phyloP scores from a whole-genome alignment of 2,888 invertebrate genomes.

The Brenthis daphne region DNA sequence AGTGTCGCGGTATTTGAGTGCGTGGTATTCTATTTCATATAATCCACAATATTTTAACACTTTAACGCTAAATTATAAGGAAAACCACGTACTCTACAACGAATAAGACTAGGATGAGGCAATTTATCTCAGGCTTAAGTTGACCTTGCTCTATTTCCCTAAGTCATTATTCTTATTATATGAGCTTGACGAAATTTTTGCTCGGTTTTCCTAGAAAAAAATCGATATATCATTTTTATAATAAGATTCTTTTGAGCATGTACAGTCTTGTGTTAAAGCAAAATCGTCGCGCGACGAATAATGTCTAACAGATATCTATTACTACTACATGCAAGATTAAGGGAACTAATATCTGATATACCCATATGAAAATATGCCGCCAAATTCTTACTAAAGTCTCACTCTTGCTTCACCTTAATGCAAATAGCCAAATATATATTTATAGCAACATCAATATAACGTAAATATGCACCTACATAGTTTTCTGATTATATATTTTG shows the following conservation, averaged over 20 bases:
- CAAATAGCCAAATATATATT: too few species aligned
- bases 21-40: not conserved
- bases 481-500: too few species aligned
- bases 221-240: constrained; percentile 20
- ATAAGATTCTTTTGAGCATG: not conserved
- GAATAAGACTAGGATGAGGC: constrained; percentile 39
- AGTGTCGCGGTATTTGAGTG: not conserved
- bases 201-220: constrained; percentile 15
- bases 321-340: too few species aligned
- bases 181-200: constrained; percentile 30
- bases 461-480: too few species aligned
- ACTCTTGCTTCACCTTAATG: too few species aligned
- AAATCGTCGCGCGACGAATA: too few species aligned
- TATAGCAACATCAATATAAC: too few species aligned
- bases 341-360: too few species aligned
- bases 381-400: too few species aligned
- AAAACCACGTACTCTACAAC: constrained; percentile 31
- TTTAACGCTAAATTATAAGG: constrained; percentile 31
- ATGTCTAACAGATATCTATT: too few species aligned
- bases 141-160: constrained; percentile 40
- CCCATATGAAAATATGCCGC: too few species aligned
- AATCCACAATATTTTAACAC: constrained; percentile 21
- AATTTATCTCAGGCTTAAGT: constrained; percentile 39
- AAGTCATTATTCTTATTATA: constrained; percentile 39
- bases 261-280: not conserved